Conservation (phyloP, 2,888 invertebrate genomes). For the Oscheius sp. region DNA sequence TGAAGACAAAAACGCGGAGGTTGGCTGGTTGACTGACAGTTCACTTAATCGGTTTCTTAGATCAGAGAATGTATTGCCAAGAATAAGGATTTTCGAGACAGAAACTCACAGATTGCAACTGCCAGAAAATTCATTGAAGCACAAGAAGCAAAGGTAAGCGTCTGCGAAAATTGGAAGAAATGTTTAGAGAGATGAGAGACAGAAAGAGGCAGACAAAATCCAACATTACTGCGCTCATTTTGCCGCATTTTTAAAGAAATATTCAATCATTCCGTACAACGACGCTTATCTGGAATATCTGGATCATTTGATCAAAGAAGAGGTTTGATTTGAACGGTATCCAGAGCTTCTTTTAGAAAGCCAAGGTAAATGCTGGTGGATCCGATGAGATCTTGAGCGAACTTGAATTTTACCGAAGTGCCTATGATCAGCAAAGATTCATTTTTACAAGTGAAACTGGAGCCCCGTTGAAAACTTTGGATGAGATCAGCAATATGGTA, state of each 20-base stretch:
- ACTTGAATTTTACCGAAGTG: not conserved
- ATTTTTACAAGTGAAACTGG: not conserved
- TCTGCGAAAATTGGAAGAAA: not conserved
- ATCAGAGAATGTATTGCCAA: too few relatives aligned
- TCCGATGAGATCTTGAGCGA: not conserved
- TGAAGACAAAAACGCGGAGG: conserved; percentile 1
- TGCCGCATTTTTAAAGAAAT: conserved; percentile 8
- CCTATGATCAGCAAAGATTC: not conserved
- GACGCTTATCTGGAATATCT: conserved; percentile 7
- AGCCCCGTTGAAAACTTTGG: not conserved
- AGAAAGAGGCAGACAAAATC: not conserved
- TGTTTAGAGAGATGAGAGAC: not conserved
- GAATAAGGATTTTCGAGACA: too few relatives aligned
- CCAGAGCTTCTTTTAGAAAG: too few relatives aligned
- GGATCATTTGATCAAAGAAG: not conserved
- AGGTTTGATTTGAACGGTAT: too few relatives aligned
- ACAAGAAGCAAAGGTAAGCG: not conserved
- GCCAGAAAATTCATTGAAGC: not conserved
- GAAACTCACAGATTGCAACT: not conserved
- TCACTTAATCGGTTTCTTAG: too few relatives aligned
- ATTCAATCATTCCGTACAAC: conserved; percentile 14
- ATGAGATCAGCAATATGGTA: not conserved
- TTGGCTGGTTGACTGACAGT: too few relatives aligned
- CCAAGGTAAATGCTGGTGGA: not conserved
- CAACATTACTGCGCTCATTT: conserved; percentile 12